These are phyloP conservation scores for Sepiola atlantica DNA, from an alignment of 2,888 invertebrate species.

Conservation along the genomic window DNA sequence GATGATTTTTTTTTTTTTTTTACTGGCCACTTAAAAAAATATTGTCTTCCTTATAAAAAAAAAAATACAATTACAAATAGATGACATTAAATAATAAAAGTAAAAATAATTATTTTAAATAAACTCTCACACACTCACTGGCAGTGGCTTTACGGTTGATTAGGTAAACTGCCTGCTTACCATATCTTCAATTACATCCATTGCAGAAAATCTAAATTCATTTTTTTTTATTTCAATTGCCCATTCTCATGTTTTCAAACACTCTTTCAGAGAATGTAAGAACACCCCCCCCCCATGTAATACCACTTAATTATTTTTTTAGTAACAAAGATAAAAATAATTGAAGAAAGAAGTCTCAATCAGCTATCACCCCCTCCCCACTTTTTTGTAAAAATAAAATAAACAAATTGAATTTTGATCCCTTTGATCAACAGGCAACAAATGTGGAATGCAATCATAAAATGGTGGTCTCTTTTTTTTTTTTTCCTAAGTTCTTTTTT, in stretches of 20 bases:
- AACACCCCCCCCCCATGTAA: not conserved
- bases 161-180: not conserved
- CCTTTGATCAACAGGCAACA: conserved; percentile 1
- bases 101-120: not conserved
- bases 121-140: not conserved
- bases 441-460: not conserved
- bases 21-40: not conserved
- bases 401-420: not conserved
- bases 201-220: not conserved
- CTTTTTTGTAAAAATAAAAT: not conserved
- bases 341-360: not conserved
- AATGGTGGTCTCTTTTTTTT: not conserved
- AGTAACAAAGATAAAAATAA: not conserved
- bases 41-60: not conserved
- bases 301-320: not conserved
- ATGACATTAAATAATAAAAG: not conserved
- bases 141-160: not conserved
- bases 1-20: not conserved
- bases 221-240: not conserved
- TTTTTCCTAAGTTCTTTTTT: not conserved
- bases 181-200: not conserved
- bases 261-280: not conserved
- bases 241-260: not conserved
- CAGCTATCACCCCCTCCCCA: not conserved
- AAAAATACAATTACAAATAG: not conserved